Evolutionary conservation across 2,888 invertebrate genomes (phyloP).

Genomic region (Allygus modestus): DNA sequence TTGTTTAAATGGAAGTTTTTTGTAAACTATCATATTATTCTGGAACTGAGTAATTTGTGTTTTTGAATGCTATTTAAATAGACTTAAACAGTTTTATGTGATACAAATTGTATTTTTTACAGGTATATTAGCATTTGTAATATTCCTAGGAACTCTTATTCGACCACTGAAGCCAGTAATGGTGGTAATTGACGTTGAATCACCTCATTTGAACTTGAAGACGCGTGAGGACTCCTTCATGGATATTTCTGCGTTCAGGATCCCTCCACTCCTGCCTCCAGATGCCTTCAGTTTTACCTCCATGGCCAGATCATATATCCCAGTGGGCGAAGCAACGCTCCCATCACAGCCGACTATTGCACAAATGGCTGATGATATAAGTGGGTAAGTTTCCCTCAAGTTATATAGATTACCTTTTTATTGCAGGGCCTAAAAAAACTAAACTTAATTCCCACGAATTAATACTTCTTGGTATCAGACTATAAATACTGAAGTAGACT

Average conservation of each 20-base stretch:
- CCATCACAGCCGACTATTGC: not conserved
- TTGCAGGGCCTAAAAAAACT: no score
- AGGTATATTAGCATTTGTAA: constrained; percentile 3
- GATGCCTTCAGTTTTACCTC: not conserved
- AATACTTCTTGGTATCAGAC: no score
- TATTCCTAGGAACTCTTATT: constrained; percentile 46
- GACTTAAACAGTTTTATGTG: no score
- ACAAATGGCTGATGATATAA: not conserved
- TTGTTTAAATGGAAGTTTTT: no score
- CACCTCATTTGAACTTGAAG: not conserved
- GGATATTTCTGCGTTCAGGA: not conserved
- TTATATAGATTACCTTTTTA: no score
- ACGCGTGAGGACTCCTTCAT: not conserved
- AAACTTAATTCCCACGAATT: no score
- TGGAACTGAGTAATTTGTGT: no score
- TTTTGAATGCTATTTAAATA: no score
- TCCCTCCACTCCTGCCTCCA: not conserved
- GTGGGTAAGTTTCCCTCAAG: no score
- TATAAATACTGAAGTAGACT: no score
- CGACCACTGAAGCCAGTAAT: constrained; percentile 54
- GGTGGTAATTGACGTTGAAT: constrained; percentile 3
- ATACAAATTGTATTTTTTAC: no score
- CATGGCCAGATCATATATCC: not conserved
- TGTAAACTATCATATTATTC: no score
- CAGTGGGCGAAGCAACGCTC: not conserved